phyloP scores from a whole-genome alignment of 2,888 invertebrate genomes.

The Odontocolon sp. region DNA sequence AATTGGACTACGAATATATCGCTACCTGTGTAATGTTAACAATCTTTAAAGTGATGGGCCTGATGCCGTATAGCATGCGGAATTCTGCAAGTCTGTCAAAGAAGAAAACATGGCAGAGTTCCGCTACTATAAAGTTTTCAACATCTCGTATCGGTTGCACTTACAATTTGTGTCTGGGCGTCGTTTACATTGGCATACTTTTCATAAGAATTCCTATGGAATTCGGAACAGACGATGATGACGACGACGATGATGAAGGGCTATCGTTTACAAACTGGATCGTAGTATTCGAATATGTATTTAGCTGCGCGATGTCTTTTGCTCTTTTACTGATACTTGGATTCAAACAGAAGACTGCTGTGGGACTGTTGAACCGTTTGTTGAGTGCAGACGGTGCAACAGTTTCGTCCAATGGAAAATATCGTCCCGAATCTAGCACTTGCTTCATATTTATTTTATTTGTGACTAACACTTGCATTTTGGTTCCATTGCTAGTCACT shows the following conservation, averaged over 20 bases:
- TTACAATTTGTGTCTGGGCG: slow-evolving; percentile 14
- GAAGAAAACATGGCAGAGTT: neutral
- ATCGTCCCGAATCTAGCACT: neutral
- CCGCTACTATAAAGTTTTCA: neutral
- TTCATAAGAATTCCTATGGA: neutral
- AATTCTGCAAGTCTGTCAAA: neutral
- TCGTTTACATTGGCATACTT: neutral
- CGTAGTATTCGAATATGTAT: too few species aligned
- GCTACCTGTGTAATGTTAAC: neutral
- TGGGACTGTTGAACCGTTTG: slow-evolving; percentile 12
- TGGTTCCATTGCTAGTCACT: too few species aligned
- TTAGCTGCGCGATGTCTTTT: neutral
- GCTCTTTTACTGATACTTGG: neutral
- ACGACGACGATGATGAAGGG: too few species aligned
- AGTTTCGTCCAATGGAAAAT: neutral
- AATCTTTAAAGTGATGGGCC: neutral
- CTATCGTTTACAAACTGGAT: too few species aligned
- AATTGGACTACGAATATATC: neutral
- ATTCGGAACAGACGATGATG: too few species aligned
- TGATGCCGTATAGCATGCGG: slow-evolving; percentile 15
- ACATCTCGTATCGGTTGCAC: neutral
- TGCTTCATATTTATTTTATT: neutral
- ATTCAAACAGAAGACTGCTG: slow-evolving; percentile 5
- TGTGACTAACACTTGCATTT: neutral
- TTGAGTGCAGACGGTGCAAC: neutral